Percentiles rank a stretch among this genome's conserved stretches.
phyloP scores from a whole-genome alignment of 2,888 invertebrate species.

The Metallyticus violacea region DNA sequence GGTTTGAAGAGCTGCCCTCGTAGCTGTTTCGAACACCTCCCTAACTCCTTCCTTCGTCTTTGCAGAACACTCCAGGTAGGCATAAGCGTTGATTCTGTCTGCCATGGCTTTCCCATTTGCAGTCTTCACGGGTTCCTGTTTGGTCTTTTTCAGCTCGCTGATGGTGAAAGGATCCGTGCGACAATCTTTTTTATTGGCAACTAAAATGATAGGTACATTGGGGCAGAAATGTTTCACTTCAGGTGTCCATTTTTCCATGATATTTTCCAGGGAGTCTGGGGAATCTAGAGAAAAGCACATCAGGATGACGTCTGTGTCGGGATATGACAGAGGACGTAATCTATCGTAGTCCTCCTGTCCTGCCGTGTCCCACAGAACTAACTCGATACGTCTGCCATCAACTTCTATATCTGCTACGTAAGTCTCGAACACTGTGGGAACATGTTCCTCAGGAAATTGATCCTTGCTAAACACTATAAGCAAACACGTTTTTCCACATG shows the following conservation, averaged over 20 bases:
- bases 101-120: constrained; percentile 98
- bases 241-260: constrained; percentile 99
- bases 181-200: constrained; percentile 97
- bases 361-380: constrained; percentile 96
- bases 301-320: constrained; percentile 97
- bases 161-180: constrained; percentile 92
- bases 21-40: constrained; percentile 99
- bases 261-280: constrained; percentile 98
- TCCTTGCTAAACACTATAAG: constrained; percentile 99
- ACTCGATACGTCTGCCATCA: constrained; percentile 89
- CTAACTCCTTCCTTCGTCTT: constrained; percentile 99
- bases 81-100: constrained; percentile 96
- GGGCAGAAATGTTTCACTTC: constrained; percentile 99
- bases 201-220: constrained; percentile 96
- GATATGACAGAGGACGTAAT: constrained; percentile 92
- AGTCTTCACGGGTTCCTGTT: constrained; percentile 96
- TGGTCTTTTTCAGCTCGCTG: constrained; percentile 95
- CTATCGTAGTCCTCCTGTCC: constrained; percentile 90
- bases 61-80: constrained; percentile 98
- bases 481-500: constrained; percentile 98
- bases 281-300: constrained; percentile 99
- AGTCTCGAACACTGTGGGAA: constrained; percentile 99
- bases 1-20: constrained; percentile 89
- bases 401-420: constrained; percentile 99
- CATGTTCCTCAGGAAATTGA: constrained; percentile 99